Evolutionary conservation across 2,888 invertebrate species (phyloP).

Genomic region (Ectemnius cavifrons): DNA sequence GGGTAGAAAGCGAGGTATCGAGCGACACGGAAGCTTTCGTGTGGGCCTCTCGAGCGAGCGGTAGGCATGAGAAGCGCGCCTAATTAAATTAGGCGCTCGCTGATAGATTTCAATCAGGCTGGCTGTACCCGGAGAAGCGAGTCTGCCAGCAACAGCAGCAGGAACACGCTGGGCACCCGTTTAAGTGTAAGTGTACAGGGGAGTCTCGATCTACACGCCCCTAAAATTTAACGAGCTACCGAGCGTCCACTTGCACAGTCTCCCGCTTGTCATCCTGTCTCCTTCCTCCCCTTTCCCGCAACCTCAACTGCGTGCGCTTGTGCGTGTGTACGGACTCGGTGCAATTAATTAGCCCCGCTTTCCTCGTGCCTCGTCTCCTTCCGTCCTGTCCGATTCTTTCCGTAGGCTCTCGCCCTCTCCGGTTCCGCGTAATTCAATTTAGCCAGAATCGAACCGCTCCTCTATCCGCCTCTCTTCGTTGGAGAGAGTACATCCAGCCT

Average conservation of each 20-base stretch:
- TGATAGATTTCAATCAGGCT: slow-evolving; percentile 68
- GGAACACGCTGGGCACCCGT: slow-evolving; percentile 42
- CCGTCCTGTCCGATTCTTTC: slow-evolving; percentile 33
- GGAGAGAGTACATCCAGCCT: neutral
- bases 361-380: slow-evolving; percentile 28
- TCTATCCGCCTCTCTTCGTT: slow-evolving; percentile 12
- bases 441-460: slow-evolving; percentile 42
- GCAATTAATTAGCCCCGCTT: slow-evolving; percentile 59
- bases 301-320: no score
- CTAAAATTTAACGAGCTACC: slow-evolving; percentile 69
- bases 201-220: slow-evolving; percentile 59
- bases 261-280: slow-evolving; percentile 60
- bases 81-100: slow-evolving; percentile 67
- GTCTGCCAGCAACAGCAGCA: slow-evolving; percentile 7
- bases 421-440: slow-evolving; percentile 54
- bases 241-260: slow-evolving; percentile 49
- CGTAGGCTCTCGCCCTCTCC: slow-evolving; percentile 14
- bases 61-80: slow-evolving; percentile 44
- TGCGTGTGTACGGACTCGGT: slow-evolving; percentile 19
- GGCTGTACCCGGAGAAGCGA: slow-evolving; percentile 28
- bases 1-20: slow-evolving; percentile 23
- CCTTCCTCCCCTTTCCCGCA: slow-evolving; percentile 20
- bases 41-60: slow-evolving; percentile 35
- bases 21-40: slow-evolving; percentile 33
- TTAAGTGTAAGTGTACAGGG: slow-evolving; percentile 46